These are phyloP conservation scores for Mirza zaza DNA, from an alignment of 2,113 vertebrate genomes.

Conservation along the genomic window DNA sequence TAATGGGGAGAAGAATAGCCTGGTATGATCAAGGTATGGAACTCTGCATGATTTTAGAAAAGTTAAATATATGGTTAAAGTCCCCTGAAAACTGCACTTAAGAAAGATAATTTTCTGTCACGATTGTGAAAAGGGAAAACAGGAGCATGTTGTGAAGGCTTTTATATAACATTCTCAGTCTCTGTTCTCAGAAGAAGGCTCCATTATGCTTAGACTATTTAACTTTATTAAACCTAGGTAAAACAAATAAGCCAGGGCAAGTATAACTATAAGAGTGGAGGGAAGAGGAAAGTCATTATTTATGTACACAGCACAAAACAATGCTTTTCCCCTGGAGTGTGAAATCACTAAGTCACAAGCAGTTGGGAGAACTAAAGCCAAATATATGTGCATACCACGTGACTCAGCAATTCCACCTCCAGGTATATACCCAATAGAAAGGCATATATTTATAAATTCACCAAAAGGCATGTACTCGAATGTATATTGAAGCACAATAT, in stretches of 20 bases:
- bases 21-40: not conserved
- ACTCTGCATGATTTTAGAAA: slow-evolving; percentile 18
- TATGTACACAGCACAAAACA: not conserved
- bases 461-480: not conserved
- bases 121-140: not conserved
- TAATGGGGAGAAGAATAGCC: not conserved
- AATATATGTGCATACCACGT: not conserved
- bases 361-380: not conserved
- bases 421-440: not conserved
- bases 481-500: not conserved
- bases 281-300: slow-evolving; percentile 13
- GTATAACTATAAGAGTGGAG: not conserved
- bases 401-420: not conserved
- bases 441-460: not conserved
- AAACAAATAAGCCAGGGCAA: slow-evolving; percentile 35
- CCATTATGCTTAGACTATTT: not conserved
- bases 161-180: not conserved
- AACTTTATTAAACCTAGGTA: slow-evolving; percentile 13
- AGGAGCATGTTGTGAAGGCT: not conserved
- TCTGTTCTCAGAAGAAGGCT: not conserved
- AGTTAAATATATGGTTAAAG: slow-evolving; percentile 11
- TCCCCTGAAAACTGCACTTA: slow-evolving; percentile 10
- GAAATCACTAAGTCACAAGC: slow-evolving; percentile 36
- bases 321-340: not conserved
- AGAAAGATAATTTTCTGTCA: slow-evolving; percentile 43